These are phyloP conservation scores for Seira sanloemensis DNA, from an alignment of 2,888 invertebrate genomes.

Conservation along the genomic window DNA sequence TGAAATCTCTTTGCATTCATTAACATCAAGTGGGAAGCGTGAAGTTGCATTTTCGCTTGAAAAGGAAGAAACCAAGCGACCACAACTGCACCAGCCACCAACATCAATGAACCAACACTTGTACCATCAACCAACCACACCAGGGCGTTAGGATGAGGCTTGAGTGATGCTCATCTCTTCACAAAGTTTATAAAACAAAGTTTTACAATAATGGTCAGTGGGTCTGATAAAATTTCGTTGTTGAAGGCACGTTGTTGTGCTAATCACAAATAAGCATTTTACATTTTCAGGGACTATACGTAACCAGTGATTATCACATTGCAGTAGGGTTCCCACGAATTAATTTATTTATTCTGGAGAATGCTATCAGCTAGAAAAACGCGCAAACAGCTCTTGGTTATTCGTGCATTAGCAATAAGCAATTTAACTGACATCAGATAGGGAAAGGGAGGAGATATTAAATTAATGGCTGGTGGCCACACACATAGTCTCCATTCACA, in stretches of 20 bases:
- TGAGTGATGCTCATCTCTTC: no score
- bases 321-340: background rate
- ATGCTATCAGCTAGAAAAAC: slow-evolving; percentile 6
- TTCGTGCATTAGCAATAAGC: slow-evolving; percentile 52
- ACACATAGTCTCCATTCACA: slow-evolving; percentile 47
- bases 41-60: slow-evolving; percentile 24
- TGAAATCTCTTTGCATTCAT: slow-evolving; percentile 43
- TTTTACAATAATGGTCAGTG: no score
- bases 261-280: background rate
- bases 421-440: slow-evolving; percentile 63
- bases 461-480: slow-evolving; percentile 67
- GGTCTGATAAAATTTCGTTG: no score
- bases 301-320: background rate
- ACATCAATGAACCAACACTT: no score
- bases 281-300: background rate
- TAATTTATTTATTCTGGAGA: slow-evolving; percentile 11
- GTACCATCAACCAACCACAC: no score
- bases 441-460: slow-evolving; percentile 61
- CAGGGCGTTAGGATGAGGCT: no score
- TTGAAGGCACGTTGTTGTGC: no score
- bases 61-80: no score
- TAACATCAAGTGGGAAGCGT: slow-evolving; percentile 42
- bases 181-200: no score
- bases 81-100: no score
- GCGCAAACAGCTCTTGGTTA: slow-evolving; percentile 26